A percentile compares a stretch with the other conserved stretches of the same genome.
phyloP scores from a whole-genome alignment of 2,888 invertebrate species.

The Sphecodes monilicornis region DNA sequence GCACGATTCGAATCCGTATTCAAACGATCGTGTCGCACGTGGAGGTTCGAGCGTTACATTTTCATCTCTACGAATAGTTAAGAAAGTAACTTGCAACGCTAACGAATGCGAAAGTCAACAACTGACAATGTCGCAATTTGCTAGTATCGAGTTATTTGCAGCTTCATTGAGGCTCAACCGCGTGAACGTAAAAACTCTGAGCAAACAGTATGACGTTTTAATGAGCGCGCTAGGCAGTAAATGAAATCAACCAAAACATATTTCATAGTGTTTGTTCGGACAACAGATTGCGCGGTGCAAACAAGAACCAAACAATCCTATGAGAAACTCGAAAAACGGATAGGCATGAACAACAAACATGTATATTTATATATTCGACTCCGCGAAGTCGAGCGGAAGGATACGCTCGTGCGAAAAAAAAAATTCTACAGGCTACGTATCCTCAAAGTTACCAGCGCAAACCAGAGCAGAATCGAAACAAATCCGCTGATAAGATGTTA shows the following conservation, averaged over 20 bases:
- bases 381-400: neutral
- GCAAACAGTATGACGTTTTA: neutral
- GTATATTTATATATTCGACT: neutral
- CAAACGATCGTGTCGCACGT: neutral
- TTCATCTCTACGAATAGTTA: neutral
- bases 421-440: neutral
- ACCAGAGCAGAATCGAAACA: neutral
- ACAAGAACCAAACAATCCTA: neutral
- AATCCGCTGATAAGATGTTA: constrained; percentile 24
- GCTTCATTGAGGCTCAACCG: neutral
- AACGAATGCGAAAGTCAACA: neutral
- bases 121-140: neutral
- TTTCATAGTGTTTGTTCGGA: constrained; percentile 3
- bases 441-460: neutral
- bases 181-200: neutral
- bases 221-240: neutral
- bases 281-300: neutral
- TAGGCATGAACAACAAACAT: neutral
- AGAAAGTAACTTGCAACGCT: neutral
- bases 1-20: neutral
- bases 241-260: neutral
- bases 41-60: neutral
- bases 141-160: neutral
- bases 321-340: no score
- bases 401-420: neutral